A percentile compares a stretch with the other conserved stretches of the same genome.
phyloP scores from a whole-genome alignment of 2,113 vertebrate species.

The Merops nubicus region DNA sequence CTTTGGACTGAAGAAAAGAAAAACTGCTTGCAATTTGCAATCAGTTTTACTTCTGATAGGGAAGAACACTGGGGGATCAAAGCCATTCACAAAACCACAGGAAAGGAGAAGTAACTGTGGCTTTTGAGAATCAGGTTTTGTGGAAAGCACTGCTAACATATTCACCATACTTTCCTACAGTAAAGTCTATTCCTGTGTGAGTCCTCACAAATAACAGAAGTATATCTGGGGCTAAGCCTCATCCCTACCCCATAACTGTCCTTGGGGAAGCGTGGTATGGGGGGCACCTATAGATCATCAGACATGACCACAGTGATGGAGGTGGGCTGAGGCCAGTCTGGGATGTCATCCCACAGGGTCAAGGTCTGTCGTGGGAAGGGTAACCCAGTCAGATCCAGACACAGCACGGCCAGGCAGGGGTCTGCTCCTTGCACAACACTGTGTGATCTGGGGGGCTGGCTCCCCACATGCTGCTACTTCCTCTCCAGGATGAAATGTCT shows the following conservation, averaged over 20 bases:
- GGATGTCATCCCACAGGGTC: not conserved
- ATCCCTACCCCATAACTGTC: not conserved
- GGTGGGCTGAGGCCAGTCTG: not conserved
- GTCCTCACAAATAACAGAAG: not conserved
- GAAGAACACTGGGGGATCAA: not conserved
- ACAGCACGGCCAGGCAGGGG: not conserved
- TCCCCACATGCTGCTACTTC: not conserved
- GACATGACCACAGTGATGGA: not conserved
- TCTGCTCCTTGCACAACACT: not conserved
- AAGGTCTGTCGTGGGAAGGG: not conserved
- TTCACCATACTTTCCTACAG: not conserved
- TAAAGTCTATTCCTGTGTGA: not conserved
- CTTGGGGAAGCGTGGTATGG: not conserved
- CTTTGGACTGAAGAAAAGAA: not conserved
- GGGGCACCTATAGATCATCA: not conserved
- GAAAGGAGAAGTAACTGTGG: conserved; percentile 3
- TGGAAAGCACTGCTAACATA: not conserved
- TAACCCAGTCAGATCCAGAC: not conserved
- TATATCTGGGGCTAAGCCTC: not conserved
- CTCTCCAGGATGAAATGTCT: not conserved
- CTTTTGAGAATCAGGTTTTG: not conserved
- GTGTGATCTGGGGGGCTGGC: not conserved
- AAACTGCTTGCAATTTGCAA: not conserved
- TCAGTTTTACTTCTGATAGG: not conserved
- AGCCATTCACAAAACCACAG: not conserved